These are phyloP conservation scores for Leptatherina wallacei DNA, from an alignment of 2,797 vertebrate genomes.

Conservation along the genomic window DNA sequence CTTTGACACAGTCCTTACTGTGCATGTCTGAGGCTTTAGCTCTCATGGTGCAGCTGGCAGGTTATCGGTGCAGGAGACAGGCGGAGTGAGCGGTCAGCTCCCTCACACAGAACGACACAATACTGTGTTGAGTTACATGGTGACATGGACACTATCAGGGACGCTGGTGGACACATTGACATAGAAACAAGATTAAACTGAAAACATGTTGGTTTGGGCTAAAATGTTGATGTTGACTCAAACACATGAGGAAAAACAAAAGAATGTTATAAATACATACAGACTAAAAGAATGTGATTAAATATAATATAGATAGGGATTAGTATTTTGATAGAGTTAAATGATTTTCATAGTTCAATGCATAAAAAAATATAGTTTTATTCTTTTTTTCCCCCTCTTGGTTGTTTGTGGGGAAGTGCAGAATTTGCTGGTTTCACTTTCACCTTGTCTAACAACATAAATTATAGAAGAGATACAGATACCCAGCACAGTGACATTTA, in stretches of 20 bases:
- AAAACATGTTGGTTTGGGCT: background rate
- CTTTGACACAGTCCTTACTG: constrained; percentile 84
- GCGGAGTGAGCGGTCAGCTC: constrained; percentile 26
- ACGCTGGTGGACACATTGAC: background rate
- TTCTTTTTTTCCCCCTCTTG: too few species aligned
- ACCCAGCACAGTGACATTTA: background rate
- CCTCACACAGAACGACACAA: constrained; percentile 7
- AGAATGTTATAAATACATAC: background rate
- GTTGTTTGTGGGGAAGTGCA: background rate
- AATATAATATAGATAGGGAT: background rate
- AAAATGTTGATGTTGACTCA: background rate
- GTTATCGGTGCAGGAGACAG: constrained; percentile 1
- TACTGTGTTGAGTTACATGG: constrained; percentile 57
- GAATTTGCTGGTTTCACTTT: constrained; percentile 58
- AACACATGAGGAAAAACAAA: background rate
- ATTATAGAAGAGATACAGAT: constrained; percentile 57
- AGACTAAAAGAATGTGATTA: background rate
- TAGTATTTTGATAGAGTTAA: background rate
- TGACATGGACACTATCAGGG: constrained; percentile 6
- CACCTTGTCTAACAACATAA: constrained; percentile 41
- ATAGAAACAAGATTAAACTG: background rate
- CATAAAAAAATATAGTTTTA: background rate
- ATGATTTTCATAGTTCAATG: background rate
- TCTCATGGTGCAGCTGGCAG: constrained; percentile 50
- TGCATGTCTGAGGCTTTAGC: constrained; percentile 71